Conservation (phyloP, 2,113 vertebrate species). For the Semicossyphus pulcher region DNA sequence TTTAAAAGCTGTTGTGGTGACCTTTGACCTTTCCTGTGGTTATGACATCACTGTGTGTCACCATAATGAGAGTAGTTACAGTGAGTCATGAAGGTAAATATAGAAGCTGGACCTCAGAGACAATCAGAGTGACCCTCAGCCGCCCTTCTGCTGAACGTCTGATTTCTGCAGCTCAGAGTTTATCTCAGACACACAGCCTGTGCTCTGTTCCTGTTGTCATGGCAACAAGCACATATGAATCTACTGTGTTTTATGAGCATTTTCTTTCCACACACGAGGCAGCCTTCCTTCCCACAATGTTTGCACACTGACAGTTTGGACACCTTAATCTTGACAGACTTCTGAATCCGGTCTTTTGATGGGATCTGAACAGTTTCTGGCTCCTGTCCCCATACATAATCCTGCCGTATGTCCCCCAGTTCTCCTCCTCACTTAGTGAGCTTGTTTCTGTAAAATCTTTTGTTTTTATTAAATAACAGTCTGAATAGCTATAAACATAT, state of each 20-base stretch:
- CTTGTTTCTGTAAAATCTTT: too few species aligned
- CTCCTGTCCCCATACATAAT: neutral
- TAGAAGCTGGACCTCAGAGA: neutral
- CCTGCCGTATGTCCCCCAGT: too few species aligned
- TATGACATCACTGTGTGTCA: neutral
- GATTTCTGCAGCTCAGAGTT: neutral
- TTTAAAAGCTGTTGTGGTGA: neutral
- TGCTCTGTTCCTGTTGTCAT: slow-evolving; percentile 2
- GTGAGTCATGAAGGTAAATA: slow-evolving; percentile 7
- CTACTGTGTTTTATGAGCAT: neutral
- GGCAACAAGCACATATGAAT: neutral
- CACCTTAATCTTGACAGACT: neutral
- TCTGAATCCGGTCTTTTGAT: too few species aligned
- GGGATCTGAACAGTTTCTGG: neutral
- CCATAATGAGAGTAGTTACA: slow-evolving; percentile 6
- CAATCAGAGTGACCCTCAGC: slow-evolving; percentile 1
- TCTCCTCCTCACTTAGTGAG: too few species aligned
- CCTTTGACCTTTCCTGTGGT: neutral
- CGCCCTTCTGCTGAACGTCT: neutral
- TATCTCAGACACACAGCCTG: neutral
- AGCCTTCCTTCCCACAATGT: neutral
- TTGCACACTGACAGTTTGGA: neutral
- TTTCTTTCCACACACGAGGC: neutral
- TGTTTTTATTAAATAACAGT: too few species aligned
- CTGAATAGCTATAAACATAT: too few species aligned